These are phyloP conservation scores for Epizoanthus scotinus DNA, from an alignment of 92 coral and sea anemone genomes.

Conservation along the genomic window DNA sequence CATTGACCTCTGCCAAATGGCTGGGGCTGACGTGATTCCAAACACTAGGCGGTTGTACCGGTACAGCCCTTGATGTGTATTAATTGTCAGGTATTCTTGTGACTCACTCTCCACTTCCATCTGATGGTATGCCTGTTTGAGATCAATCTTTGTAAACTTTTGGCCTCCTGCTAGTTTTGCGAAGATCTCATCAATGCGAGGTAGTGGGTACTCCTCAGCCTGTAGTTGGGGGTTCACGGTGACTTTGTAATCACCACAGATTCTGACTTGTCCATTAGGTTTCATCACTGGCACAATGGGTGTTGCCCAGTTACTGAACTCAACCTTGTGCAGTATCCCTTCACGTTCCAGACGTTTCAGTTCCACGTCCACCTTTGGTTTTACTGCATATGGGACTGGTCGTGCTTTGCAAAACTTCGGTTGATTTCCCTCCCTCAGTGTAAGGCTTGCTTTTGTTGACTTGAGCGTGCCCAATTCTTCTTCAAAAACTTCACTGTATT, in stretches of 20 bases:
- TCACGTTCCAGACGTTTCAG: constrained; percentile 24
- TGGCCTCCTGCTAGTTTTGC: constrained; percentile 48
- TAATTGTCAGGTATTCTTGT: constrained; percentile 42
- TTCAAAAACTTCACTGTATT: constrained; percentile 42
- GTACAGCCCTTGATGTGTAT: constrained; percentile 55
- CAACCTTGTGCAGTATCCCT: constrained; percentile 43
- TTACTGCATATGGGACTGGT: constrained; percentile 44
- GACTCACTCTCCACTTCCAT: constrained; percentile 60
- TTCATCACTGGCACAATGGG: constrained; percentile 47
- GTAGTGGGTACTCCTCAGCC: constrained; percentile 39
- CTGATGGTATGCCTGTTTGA: constrained; percentile 57
- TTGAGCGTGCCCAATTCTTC: constrained; percentile 44
- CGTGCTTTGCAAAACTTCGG: constrained; percentile 54
- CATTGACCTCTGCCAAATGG: constrained; percentile 69
- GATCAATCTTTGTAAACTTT: constrained; percentile 52
- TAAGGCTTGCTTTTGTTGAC: constrained; percentile 29
- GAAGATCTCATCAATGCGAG: constrained; percentile 40
- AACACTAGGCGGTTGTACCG: constrained; percentile 53
- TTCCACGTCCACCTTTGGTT: constrained; percentile 41
- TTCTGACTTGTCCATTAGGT: constrained; percentile 37
- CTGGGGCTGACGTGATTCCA: constrained; percentile 65
- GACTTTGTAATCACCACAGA: constrained; percentile 58
- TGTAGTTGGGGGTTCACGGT: constrained; percentile 39
- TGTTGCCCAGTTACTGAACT: constrained; percentile 47
- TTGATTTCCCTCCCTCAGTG: constrained; percentile 34